Conservation (phyloP, 2,888 invertebrate genomes). For the Mythimna impura region DNA sequence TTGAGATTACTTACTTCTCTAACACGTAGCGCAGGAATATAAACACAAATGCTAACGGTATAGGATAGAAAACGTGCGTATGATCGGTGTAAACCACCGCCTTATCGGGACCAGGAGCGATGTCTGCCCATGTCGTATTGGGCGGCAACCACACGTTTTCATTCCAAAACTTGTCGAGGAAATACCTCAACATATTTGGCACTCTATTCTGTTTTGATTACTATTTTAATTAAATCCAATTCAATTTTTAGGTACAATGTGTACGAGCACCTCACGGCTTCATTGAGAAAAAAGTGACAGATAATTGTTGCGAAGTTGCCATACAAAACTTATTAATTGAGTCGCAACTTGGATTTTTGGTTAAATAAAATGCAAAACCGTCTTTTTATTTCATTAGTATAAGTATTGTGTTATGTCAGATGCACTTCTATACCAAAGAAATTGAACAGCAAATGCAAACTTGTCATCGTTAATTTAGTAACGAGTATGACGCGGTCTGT, state of each 20-base stretch:
- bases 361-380: not conserved
- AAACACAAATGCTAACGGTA: conserved; percentile 95
- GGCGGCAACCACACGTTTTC: conserved; percentile 97
- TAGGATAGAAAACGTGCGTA: conserved; percentile 95
- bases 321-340: conserved; percentile 13
- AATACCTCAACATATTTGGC: conserved; percentile 82
- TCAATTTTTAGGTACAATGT: conserved; percentile 41
- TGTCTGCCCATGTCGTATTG: conserved; percentile 96
- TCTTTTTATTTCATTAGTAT: not conserved
- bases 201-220: conserved; percentile 54
- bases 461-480: not conserved
- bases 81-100: conserved; percentile 94
- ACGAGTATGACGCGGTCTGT: not conserved
- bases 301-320: conserved; percentile 46
- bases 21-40: conserved; percentile 94
- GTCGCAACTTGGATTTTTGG: not conserved
- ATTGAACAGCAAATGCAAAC: not conserved
- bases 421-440: not conserved
- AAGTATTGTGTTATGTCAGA: not conserved
- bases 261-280: conserved; percentile 64
- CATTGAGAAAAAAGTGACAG: conserved; percentile 66
- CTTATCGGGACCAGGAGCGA: conserved; percentile 94
- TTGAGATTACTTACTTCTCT: conserved; percentile 94
- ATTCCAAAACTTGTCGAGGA: conserved; percentile 93
- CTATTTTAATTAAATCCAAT: conserved; percentile 56